Percentiles rank a stretch among this genome's conserved stretches.
Conservation (phyloP, 2,888 invertebrate genomes). For the Tachina grossa region DNA sequence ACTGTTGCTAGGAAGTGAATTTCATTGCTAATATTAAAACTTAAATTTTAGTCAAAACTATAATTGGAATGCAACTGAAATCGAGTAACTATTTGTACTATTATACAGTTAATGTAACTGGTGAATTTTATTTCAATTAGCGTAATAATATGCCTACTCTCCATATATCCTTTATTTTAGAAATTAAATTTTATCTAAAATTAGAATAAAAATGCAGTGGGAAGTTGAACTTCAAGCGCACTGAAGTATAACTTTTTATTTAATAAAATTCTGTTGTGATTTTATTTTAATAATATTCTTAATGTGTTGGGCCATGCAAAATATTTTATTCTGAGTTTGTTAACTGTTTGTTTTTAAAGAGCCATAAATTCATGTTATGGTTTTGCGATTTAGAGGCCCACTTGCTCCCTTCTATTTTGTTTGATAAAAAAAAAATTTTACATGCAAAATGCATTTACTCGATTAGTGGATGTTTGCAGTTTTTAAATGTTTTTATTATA, state of each 20-base stretch:
- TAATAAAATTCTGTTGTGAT: constrained; percentile 10
- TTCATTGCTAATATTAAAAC: too few species aligned
- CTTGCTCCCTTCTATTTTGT: not conserved
- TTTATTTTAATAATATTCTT: constrained; percentile 14
- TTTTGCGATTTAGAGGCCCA: not conserved
- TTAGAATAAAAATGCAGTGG: too few species aligned
- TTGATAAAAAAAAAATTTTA: not conserved
- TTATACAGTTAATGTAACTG: too few species aligned
- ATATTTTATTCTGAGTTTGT: constrained; percentile 1
- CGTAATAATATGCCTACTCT: too few species aligned
- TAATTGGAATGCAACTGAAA: too few species aligned
- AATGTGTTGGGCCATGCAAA: constrained; percentile 27
- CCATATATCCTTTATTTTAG: too few species aligned
- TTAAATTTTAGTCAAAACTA: too few species aligned
- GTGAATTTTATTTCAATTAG: too few species aligned
- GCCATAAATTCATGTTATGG: constrained; percentile 12
- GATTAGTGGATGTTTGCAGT: constrained; percentile 15
- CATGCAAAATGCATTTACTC: constrained; percentile 36
- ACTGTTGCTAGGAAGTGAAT: too few species aligned
- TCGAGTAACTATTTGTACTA: too few species aligned
- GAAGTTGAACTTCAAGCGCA: not conserved
- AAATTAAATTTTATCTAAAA: too few species aligned
- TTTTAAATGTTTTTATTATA: constrained; percentile 1
- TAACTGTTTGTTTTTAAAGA: constrained; percentile 13
- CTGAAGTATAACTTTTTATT: not conserved